Conservation (phyloP, 2,113 vertebrate species). For the Nesogale talazaci region DNA sequence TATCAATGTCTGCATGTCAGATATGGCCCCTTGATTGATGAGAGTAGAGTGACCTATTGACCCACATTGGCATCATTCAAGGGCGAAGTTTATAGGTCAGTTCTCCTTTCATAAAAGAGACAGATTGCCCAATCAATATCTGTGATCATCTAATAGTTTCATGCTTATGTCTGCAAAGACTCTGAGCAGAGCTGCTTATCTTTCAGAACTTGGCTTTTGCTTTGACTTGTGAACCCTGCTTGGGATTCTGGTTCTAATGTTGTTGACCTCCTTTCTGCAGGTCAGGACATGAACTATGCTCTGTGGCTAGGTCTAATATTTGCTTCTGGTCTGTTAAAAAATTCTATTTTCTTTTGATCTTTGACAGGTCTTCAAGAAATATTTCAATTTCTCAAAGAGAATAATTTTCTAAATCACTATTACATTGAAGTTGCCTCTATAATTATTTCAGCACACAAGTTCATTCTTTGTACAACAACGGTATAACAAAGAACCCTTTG, state of each 20-base stretch:
- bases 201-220: slow-evolving; percentile 40
- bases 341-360: slow-evolving; percentile 22
- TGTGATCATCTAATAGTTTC: not conserved
- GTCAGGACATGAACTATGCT: not conserved
- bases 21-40: not conserved
- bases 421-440: not conserved
- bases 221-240: slow-evolving; percentile 1
- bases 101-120: slow-evolving; percentile 35
- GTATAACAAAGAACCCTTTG: not conserved
- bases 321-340: slow-evolving; percentile 17
- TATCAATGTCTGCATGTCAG: not conserved
- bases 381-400: not conserved
- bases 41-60: slow-evolving; percentile 36
- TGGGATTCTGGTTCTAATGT: not conserved
- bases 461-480: not conserved
- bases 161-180: not conserved
- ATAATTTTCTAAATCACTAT: slow-evolving; percentile 1
- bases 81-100: not conserved
- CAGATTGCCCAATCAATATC: not conserved
- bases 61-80: slow-evolving; percentile 4
- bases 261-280: not conserved
- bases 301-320: not conserved
- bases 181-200: not conserved
- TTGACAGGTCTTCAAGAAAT: not conserved
- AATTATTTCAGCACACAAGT: slow-evolving; percentile 2